Percentiles rank a stretch among this genome's conserved stretches.
phyloP scores from a whole-genome alignment of 1,140 invertebrate genomes.

The Drosophila kanapiae region DNA sequence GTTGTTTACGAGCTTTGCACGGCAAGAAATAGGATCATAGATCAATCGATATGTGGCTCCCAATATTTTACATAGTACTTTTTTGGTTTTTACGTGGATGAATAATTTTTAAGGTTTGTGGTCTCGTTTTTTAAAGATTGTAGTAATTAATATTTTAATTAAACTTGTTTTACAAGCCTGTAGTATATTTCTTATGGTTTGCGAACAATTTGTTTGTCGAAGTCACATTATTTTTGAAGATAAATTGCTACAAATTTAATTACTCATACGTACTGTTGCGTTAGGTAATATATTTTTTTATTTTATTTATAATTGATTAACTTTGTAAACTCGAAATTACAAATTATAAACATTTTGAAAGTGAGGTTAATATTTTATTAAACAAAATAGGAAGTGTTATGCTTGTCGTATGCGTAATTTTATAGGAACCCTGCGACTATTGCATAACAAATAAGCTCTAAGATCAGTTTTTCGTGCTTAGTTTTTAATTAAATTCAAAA shows the following conservation, averaged over 20 bases:
- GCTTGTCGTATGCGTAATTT: background rate
- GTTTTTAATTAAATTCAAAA: too few relatives aligned
- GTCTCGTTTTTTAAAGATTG: background rate
- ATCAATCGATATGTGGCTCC: background rate
- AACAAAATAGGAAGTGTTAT: background rate
- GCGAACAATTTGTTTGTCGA: background rate
- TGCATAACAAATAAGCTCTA: background rate
- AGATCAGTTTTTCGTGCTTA: too few relatives aligned
- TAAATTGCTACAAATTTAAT: background rate
- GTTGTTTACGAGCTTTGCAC: constrained; percentile 50
- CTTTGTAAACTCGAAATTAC: background rate
- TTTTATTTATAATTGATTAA: too few relatives aligned
- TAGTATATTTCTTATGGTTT: too few relatives aligned
- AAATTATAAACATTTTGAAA: background rate
- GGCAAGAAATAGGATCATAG: background rate
- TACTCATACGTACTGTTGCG: background rate
- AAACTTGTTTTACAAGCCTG: too few relatives aligned
- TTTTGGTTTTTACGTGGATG: too few relatives aligned
- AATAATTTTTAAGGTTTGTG: background rate
- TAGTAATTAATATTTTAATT: too few relatives aligned
- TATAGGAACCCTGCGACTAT: fast-evolving
- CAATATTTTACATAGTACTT: too few relatives aligned
- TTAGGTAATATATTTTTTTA: too few relatives aligned
- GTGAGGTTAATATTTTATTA: background rate
- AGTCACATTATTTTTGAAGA: background rate